Evolutionary conservation across 2,113 vertebrate genomes (phyloP), one percentile per base, ranked within the genome.

Genomic region (Lutjanus erythropterus): DNA sequence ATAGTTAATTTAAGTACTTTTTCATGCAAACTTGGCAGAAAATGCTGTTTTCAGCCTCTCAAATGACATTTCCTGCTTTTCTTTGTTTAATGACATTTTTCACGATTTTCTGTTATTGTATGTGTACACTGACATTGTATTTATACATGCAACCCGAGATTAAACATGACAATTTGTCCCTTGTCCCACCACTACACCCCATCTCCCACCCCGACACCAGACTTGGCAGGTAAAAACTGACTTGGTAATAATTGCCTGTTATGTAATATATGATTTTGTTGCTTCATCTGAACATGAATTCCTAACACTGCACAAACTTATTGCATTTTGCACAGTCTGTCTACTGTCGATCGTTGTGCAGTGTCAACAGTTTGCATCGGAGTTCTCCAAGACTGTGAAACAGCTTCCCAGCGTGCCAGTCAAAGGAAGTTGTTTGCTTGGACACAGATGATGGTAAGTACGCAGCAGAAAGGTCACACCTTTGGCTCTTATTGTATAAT

Each of bases 381-480:
- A 23, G 3, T 50, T 47, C 12, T 18, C 7, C 21, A 5, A 25
- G 19, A 83, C 42, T 65, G 25, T 42, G 19, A 53, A 56, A 56
- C 33, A 58, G 46, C 23, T 23, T 58, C 61, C 61, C 68, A 27
- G 21, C 39, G 49, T 33, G 52, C 29, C 19, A 4, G 35, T 55
- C 19, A 49, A 64, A 74, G 64, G 53, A 74, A 78, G 74, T 25
- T 71, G 35, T 77, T 69, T 52, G 56, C 73, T 52, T 79, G 41
- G 62, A 75, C 49, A 23, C 19, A 81, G 56, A 64, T 23, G 35
- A 49, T 39, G 46, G 14, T 10, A 31, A 78, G 69, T 3, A 46
- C 59, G 33, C 4, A 44, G n/a, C 27, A 53, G 46, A 88, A 86
- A 79, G 81, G 74, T 86, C 77, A 73, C 27, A 78, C 50, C 39